phyloP scores from a whole-genome alignment of 1,140 invertebrate genomes.

The Philopotamus ludificatus region DNA sequence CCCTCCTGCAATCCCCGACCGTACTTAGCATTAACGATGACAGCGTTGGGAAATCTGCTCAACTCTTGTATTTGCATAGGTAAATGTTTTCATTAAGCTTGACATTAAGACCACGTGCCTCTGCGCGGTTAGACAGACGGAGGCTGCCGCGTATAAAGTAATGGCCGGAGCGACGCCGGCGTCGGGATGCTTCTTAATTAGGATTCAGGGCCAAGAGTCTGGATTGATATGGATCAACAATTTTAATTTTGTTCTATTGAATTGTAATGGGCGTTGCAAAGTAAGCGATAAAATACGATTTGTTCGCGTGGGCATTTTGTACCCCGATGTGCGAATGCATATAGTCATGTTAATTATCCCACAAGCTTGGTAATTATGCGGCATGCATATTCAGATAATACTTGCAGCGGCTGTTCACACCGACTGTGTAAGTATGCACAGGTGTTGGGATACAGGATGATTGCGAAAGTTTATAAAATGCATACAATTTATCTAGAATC shows the following conservation, averaged over 20 bases:
- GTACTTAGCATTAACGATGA: conserved; percentile 20
- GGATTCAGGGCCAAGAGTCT: not conserved
- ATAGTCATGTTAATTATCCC: conserved; percentile 19
- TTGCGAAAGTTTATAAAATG: no score
- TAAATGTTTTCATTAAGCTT: conserved; percentile 27
- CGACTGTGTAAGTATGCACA: no score
- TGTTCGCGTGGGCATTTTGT: not conserved
- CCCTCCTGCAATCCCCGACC: not conserved
- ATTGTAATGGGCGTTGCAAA: not conserved
- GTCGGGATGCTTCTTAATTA: not conserved
- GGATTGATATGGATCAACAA: not conserved
- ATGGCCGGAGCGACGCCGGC: no score
- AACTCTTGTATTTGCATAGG: conserved; percentile 14
- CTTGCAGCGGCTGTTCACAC: no score
- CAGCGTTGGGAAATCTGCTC: conserved; percentile 28
- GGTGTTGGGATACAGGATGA: no score
- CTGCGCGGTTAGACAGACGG: not conserved
- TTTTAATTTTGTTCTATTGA: not conserved
- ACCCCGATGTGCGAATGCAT: conserved; percentile 5
- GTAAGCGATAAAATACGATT: not conserved
- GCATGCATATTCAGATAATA: not conserved
- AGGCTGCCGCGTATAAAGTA: not conserved
- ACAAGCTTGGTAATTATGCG: conserved; percentile 12
- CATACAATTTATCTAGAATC: no score
- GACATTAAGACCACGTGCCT: conserved; percentile 14